Percentiles rank a stretch among this genome's conserved stretches.
These are phyloP conservation scores for Zygaena filipendulae DNA, from an alignment of 2,888 invertebrate species.

Conservation along the genomic window DNA sequence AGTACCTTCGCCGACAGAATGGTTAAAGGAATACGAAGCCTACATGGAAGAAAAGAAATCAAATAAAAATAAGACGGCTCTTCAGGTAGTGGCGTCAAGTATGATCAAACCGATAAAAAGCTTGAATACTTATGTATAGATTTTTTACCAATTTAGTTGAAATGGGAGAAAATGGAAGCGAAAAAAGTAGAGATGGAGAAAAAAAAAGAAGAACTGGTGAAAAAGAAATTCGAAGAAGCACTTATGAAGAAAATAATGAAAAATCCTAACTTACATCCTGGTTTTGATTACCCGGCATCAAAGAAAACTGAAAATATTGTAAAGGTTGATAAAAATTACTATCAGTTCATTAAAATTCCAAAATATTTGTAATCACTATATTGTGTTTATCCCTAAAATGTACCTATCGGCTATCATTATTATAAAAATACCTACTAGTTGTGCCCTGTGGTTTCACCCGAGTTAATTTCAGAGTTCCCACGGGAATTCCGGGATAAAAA, in stretches of 20 bases:
- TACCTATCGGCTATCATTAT: no score
- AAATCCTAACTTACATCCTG: conserved; percentile 43
- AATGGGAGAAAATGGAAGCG: conserved; percentile 27
- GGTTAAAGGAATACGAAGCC: conserved; percentile 32
- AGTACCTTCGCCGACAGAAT: conserved; percentile 32
- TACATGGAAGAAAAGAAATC: conserved; percentile 25
- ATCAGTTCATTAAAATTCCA: no score
- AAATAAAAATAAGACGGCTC: conserved; percentile 31
- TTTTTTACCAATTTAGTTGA: conserved; percentile 30
- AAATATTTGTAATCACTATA: no score
- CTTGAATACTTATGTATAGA: no score
- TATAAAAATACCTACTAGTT: no score
- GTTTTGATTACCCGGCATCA: conserved; percentile 37
- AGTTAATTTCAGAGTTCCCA: no score
- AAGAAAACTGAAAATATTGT: conserved; percentile 26
- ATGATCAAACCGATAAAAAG: no score
- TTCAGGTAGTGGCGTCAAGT: conserved; percentile 17
- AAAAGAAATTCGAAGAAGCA: conserved; percentile 26
- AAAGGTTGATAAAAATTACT: no score
- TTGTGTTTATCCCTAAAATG: no score
- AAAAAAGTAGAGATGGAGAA: conserved; percentile 23
- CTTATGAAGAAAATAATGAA: conserved; percentile 41
- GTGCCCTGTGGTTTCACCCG: no score
- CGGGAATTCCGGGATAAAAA: no score
- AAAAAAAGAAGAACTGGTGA: conserved; percentile 27